Evolutionary conservation across 2,888 invertebrate genomes (phyloP).

Genomic region (Lasius fuliginosus): DNA sequence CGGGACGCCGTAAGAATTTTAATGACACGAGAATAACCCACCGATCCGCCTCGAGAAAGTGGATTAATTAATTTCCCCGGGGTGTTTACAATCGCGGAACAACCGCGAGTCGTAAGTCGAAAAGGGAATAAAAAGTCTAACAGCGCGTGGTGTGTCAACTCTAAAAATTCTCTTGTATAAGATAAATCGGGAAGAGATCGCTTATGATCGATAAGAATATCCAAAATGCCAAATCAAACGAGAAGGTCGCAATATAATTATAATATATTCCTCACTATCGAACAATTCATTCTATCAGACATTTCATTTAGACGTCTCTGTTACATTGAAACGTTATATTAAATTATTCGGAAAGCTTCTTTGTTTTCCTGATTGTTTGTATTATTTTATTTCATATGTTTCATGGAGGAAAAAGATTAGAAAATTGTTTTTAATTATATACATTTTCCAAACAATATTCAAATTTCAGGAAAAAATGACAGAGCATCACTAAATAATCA

Average conservation of each 20-base stretch:
- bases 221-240: background rate
- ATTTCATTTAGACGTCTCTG: background rate
- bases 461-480: background rate
- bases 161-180: background rate
- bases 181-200: background rate
- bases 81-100: background rate
- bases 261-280: background rate
- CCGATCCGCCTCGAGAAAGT: conserved; percentile 3
- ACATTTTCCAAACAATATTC: background rate
- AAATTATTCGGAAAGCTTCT: background rate
- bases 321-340: background rate
- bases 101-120: conserved; percentile 5
- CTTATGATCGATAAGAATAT: background rate
- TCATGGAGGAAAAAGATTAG: background rate
- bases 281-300: background rate
- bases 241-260: background rate
- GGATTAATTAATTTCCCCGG: conserved; percentile 40
- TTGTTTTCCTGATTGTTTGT: background rate
- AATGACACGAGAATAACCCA: conserved; percentile 31
- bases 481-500: background rate
- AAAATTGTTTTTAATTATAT: background rate
- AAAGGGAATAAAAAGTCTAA: conserved; percentile 7
- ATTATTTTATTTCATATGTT: background rate
- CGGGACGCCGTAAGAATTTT: conserved; percentile 43
- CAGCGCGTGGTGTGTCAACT: background rate